Evolutionary conservation across 2,888 invertebrate species (phyloP).

Genomic region (Lomographa bimaculata): DNA sequence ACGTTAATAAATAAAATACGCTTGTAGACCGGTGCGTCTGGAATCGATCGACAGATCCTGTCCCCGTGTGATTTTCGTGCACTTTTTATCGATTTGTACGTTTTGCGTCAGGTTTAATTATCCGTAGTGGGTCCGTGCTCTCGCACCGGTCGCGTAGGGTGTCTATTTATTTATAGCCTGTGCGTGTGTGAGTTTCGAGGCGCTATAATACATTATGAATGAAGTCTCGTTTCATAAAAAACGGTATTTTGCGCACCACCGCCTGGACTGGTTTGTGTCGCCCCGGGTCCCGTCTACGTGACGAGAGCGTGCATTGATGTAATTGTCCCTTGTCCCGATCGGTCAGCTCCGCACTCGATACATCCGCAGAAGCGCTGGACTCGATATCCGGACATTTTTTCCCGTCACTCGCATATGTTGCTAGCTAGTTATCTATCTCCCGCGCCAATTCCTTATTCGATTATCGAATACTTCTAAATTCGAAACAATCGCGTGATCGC

Average conservation of each 20-base stretch:
- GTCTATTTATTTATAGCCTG: conserved; percentile 56
- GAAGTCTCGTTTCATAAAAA: conserved; percentile 73
- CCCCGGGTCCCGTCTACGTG: conserved; percentile 61
- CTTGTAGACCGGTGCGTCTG: conserved; percentile 17
- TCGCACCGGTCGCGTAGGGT: conserved; percentile 32
- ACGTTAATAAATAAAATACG: conserved; percentile 21
- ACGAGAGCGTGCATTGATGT: conserved; percentile 66
- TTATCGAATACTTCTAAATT: too few species aligned
- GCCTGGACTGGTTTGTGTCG: conserved; percentile 65
- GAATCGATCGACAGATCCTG: conserved; percentile 22
- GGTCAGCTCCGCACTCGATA: conserved; percentile 51
- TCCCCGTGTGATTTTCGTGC: conserved; percentile 57
- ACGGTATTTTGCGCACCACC: conserved; percentile 66
- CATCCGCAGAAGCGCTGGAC: conserved; percentile 50
- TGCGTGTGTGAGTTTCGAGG: conserved; percentile 54
- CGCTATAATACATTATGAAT: conserved; percentile 78
- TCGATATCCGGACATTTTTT: conserved; percentile 44
- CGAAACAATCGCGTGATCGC: conserved; percentile 68
- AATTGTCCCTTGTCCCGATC: conserved; percentile 64
- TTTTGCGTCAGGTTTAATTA: conserved; percentile 55
- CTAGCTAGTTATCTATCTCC: conserved; percentile 32
- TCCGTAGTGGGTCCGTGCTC: conserved; percentile 26
- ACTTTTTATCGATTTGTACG: conserved; percentile 56
- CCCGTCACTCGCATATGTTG: conserved; percentile 40
- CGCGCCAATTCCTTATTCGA: conserved; percentile 41